Base-by-base conservation (phyloP, 2,113 vertebrate species). In the Trinectes maculatus region DNA sequence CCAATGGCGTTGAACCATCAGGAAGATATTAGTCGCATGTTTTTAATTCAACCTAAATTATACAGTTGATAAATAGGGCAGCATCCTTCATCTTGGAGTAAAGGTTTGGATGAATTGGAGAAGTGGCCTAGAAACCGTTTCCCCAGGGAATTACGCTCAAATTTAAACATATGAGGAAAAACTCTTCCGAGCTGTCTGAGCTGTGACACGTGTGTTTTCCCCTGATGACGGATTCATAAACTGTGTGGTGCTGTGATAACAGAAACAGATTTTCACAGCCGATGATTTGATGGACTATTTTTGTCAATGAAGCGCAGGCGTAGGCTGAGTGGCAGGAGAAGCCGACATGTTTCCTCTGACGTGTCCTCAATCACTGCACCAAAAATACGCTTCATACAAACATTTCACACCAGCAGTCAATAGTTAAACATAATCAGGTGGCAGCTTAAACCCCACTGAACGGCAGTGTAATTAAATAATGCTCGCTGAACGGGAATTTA, bases 301-400 rank as follows among this genome's bases (percentile, higher is more conserved):
- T 79, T 52, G 37, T 73, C 72, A 61, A 33, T 54, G 52, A 66
- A 31, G 24, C 24, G 16, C 53, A 26, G 56, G 64, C 3, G 1
- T 16, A 75, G 60, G 46, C 64, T 40, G 64, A 68, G 78, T 54
- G 65, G 29, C 72, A 86, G 72, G 18, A 51, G 59, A 47, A 61
- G 49, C 54, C 58, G 81, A 80, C 74, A 63, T 60, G 72, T 66
- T 77, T 51, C 33, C 61, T 75, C 54, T 58, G 64, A 85, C 63
- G 68, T 78, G 75, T 82, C 77, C 64, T 85, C 64, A 79, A 76
- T 79, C 79, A 73, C 53, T 44, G 28, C 19, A 16, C 40, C 26
- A 47, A 69, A 72, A 66, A 74, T 28, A 68, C 52, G 48, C 47
- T 66, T 68, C 49, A 77, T 52, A 21, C n/a, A 36, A 11, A 13